Evolutionary conservation across 2,888 invertebrate species (phyloP), one percentile per base, ranked within the genome.

Genomic region (Zele albiditarsus): DNA sequence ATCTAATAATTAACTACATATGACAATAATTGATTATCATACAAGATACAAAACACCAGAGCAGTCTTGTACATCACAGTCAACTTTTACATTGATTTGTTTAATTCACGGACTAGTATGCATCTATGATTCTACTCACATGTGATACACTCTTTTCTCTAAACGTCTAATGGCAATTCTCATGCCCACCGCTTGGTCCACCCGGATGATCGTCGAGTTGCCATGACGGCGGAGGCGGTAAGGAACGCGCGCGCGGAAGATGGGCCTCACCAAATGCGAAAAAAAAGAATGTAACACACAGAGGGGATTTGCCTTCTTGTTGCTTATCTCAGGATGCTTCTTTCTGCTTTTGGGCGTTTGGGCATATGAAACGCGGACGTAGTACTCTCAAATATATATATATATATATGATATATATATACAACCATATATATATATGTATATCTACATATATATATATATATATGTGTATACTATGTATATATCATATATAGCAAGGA

Each of bases 121-220:
- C 23, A 60, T 68, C 31, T 14, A 53, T 23, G 49, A 42, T 49
- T 42, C 8, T 84, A 86, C 86, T 85, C 82, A 86, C 86, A 82
- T 82, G 85, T 82, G 82, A 83, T 85, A 53, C 53, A 20, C n/a
- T 46, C n/a, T n/a, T 46, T 46, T 46, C n/a, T 46, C 53, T 53
- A 53, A 81, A 78, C 72, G 38, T 81, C 80, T 82, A 83, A 10
- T 53, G 77, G 80, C 81, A 80, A 78, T 79, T 82, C 78, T 78
- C 74, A 81, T 76, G 80, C 82, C 33, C 33, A n/a, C 4, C 33
- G 79, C 82, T 83, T 83, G 81, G 79, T 75, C 77, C 78, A 80
- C 82, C 79, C 74, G 77, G 82, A 80, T 71, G 80, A 83, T 84
- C 83, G 80, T 80, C 71, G 78, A 83, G 84, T 84, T 84, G 84